Conservation (phyloP, 2,113 vertebrate genomes). For the Amblyopsis rosae region DNA sequence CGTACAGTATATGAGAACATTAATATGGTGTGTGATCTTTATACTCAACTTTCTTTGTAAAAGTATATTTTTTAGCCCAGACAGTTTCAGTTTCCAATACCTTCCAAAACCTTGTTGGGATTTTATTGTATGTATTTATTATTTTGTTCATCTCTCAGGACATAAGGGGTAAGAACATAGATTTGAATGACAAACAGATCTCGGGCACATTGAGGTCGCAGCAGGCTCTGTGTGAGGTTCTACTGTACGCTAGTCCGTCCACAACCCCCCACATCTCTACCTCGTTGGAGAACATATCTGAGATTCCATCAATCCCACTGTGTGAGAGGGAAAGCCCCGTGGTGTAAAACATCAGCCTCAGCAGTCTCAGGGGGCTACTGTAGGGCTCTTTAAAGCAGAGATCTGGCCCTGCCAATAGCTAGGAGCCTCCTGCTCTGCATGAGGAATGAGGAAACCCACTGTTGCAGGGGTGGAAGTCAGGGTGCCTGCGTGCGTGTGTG, state of each 20-base stretch:
- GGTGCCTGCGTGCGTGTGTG: constrained; percentile 1
- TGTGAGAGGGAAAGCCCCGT: constrained; percentile 57
- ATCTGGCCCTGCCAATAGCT: constrained; percentile 37
- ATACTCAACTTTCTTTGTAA: no score
- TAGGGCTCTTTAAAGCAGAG: constrained; percentile 35
- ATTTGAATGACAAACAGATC: constrained; percentile 13
- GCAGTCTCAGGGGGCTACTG: constrained; percentile 46
- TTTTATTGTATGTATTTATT: no score
- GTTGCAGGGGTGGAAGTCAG: constrained; percentile 25
- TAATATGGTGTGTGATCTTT: no score
- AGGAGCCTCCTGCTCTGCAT: constrained; percentile 7
- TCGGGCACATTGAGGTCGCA: constrained; percentile 24
- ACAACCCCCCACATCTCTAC: constrained; percentile 22
- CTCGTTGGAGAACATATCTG: constrained; percentile 56
- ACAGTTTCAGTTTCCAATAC: no score
- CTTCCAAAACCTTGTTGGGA: no score
- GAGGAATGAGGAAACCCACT: constrained; percentile 44
- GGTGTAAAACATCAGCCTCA: constrained; percentile 60
- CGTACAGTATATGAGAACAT: no score
- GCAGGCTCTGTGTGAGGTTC: constrained; percentile 11
- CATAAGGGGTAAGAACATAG: constrained; percentile 2
- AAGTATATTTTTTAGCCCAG: no score
- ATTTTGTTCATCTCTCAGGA: not conserved
- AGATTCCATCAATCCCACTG: constrained; percentile 67
- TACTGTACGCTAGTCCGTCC: not conserved